phyloP scores from a whole-genome alignment of 2,113 vertebrate genomes.

The Artemisiospiza belli region DNA sequence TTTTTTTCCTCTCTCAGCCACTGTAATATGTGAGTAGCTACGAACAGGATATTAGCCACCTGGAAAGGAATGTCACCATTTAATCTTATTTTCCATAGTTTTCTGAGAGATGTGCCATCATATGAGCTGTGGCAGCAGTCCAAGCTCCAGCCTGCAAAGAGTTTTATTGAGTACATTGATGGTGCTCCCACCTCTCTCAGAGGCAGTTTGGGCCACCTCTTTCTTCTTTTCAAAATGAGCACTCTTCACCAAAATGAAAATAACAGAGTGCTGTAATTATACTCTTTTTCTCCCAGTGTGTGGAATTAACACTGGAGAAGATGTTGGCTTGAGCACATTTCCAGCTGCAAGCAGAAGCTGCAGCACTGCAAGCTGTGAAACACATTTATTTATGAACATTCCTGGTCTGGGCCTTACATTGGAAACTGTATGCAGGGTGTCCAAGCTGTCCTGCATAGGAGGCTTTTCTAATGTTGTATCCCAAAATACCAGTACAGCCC shows the following conservation, averaged over 20 bases:
- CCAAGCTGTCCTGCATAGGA: background rate
- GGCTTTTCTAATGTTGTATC: background rate
- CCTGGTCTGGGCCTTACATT: background rate
- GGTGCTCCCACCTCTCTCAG: background rate
- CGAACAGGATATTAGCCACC: background rate
- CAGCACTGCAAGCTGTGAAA: background rate
- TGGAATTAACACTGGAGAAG: background rate
- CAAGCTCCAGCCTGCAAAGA: background rate
- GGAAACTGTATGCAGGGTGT: background rate
- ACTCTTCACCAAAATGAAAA: background rate
- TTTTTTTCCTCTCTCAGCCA: background rate
- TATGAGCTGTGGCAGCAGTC: background rate
- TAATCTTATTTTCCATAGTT: background rate
- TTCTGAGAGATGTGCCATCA: background rate
- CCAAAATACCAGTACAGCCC: background rate
- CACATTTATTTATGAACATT: background rate
- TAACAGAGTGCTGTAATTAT: background rate
- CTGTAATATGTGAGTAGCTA: background rate
- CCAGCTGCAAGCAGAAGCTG: background rate
- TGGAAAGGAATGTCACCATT: background rate
- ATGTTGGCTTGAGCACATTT: background rate
- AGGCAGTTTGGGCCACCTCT: background rate
- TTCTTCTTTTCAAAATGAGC: background rate
- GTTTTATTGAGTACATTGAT: background rate
- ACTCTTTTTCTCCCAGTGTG: background rate